These are phyloP conservation scores for Pachydiplax longipennis DNA, from an alignment of 2,888 invertebrate species.

Conservation along the genomic window DNA sequence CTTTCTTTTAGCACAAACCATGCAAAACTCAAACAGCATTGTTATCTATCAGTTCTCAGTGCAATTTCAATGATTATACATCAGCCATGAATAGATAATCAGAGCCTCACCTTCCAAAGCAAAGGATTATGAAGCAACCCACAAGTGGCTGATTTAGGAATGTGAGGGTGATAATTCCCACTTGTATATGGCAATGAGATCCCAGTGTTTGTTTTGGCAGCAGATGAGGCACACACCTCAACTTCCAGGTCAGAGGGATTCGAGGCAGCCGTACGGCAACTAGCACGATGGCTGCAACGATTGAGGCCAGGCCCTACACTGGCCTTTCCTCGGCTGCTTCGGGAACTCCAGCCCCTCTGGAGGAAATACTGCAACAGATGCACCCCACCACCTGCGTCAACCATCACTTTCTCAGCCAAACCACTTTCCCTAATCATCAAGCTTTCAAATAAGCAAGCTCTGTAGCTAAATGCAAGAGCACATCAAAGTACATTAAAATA, in stretches of 20 bases:
- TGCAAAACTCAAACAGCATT: constrained; percentile 31
- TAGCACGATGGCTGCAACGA: constrained; percentile 48
- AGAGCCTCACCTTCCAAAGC: constrained; percentile 68
- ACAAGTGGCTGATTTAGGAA: constrained; percentile 71
- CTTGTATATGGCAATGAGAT: constrained; percentile 57
- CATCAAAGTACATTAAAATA: neutral
- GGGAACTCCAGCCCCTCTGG: constrained; percentile 64
- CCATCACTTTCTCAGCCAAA: constrained; percentile 43
- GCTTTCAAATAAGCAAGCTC: constrained; percentile 36
- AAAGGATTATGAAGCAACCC: constrained; percentile 70
- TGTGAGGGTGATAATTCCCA: constrained; percentile 63
- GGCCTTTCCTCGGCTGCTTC: constrained; percentile 55
- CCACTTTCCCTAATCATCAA: constrained; percentile 31
- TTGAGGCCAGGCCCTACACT: constrained; percentile 47
- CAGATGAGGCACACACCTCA: constrained; percentile 50
- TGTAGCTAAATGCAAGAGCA: constrained; percentile 26
- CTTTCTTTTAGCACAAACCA: constrained; percentile 22
- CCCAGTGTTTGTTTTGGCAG: constrained; percentile 51
- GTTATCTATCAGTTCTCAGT: constrained; percentile 24
- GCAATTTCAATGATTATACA: constrained; percentile 12
- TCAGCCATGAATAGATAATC: constrained; percentile 42
- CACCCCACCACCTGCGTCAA: constrained; percentile 40
- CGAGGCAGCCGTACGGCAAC: constrained; percentile 53
- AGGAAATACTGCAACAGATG: constrained; percentile 58
- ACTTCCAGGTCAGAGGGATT: constrained; percentile 51